A percentile compares a stretch with the other conserved stretches of the same genome.
These are phyloP conservation scores for Varanus salvator DNA, from an alignment of 2,113 vertebrate species.

Conservation along the genomic window DNA sequence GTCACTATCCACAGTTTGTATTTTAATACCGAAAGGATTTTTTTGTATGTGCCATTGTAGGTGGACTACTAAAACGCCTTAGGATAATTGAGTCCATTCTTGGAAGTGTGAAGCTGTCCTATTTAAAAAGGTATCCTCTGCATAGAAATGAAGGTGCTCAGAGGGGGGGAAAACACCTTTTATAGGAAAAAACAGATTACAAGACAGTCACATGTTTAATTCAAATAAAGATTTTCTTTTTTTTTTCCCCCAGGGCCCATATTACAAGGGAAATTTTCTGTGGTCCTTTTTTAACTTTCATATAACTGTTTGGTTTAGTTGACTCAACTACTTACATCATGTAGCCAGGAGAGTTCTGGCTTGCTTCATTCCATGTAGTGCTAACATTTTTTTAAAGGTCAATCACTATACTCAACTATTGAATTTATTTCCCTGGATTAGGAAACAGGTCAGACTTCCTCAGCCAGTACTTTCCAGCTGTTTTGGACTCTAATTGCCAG, in stretches of 20 bases:
- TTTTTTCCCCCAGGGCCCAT: background rate
- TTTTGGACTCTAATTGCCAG: too few species aligned
- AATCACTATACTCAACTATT: background rate
- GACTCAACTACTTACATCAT: background rate
- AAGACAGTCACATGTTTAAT: background rate
- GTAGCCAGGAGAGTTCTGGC: background rate
- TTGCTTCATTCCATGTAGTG: background rate
- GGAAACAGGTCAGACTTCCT: too few species aligned
- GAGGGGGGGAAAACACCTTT: background rate
- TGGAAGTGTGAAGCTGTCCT: background rate
- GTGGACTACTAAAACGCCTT: conserved; percentile 5
- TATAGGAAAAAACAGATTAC: background rate
- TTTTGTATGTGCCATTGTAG: conserved; percentile 12
- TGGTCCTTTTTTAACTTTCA: background rate
- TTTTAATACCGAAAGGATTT: conserved; percentile 19
- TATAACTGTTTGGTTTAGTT: background rate
- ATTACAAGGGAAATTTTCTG: background rate
- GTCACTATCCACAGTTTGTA: conserved; percentile 21
- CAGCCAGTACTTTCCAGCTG: too few species aligned
- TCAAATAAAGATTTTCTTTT: background rate
- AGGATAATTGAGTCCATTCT: conserved; percentile 19
- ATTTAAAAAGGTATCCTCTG: conserved; percentile 8
- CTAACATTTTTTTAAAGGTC: too few species aligned
- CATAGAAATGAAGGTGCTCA: background rate
- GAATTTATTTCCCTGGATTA: background rate